Percentiles rank a stretch among this genome's conserved stretches.
Conservation (phyloP, 2,797 vertebrate species). For the Fistularia commersonii region DNA sequence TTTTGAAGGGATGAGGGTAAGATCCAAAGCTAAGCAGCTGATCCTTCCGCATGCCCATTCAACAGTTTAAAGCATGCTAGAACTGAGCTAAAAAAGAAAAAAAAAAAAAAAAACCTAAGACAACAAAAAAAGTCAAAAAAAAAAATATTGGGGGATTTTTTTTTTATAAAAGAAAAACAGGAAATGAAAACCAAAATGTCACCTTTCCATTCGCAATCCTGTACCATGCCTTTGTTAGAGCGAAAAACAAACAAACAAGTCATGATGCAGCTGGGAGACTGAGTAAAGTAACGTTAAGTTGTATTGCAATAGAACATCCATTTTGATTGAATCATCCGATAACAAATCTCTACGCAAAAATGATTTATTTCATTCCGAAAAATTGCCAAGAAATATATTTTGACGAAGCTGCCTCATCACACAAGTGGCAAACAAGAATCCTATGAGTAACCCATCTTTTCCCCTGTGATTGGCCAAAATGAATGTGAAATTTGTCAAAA, state of each 20-base stretch:
- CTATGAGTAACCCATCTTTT: slow-evolving; percentile 49
- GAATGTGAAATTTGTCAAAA: slow-evolving; percentile 57
- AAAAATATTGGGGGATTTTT: slow-evolving; percentile 64
- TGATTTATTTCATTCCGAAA: slow-evolving; percentile 37
- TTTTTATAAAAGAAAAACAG: slow-evolving; percentile 42
- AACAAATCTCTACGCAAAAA: slow-evolving; percentile 18
- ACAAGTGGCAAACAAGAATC: slow-evolving; percentile 55
- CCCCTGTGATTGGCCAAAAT: slow-evolving; percentile 58
- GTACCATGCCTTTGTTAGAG: slow-evolving; percentile 79
- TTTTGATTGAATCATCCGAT: slow-evolving; percentile 60
- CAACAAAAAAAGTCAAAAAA: slow-evolving; percentile 54
- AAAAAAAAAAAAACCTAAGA: slow-evolving; percentile 61
- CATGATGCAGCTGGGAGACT: slow-evolving; percentile 91
- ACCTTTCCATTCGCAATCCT: slow-evolving; percentile 71
- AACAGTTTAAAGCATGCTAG: slow-evolving; percentile 98
- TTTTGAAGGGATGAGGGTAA: slow-evolving; percentile 99
- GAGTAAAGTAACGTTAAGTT: slow-evolving; percentile 47
- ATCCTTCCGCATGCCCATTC: slow-evolving; percentile 98
- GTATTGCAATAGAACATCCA: slow-evolving; percentile 38
- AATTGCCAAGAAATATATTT: slow-evolving; percentile 32
- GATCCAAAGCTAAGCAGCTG: slow-evolving; percentile 83
- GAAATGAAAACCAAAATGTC: slow-evolving; percentile 65
- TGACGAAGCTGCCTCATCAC: slow-evolving; percentile 93
- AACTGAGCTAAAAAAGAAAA: slow-evolving; percentile 82
- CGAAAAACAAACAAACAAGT: slow-evolving; percentile 63